Evolutionary conservation across 2,797 vertebrate genomes (phyloP), one percentile per base, ranked within the genome.

Genomic region (Aselliscus stoliczkanus): DNA sequence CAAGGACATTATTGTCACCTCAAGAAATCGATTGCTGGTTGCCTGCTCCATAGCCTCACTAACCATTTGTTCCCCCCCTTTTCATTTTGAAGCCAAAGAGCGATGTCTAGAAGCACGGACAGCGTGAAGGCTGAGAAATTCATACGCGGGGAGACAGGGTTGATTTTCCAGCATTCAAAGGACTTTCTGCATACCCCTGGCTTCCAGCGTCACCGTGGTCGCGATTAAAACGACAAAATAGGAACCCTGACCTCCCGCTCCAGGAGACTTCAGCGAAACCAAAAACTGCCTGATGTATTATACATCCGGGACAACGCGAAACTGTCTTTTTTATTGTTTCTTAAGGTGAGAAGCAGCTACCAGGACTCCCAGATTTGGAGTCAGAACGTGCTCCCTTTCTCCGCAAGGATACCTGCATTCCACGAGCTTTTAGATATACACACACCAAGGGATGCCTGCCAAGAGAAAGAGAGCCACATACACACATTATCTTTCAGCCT

Each of bases 181-280:
- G 64, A 17, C 10, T 65, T 94, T 90, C 54, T 69, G 20, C 65
- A 84, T 25, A 15, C 14, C 44, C 42, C 44, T 1, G 29, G 12
- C 11, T 44, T 34, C 39, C 69, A 21, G 62, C 23, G n/a, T 90
- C 82, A 67, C 72, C 1, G 4, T 18, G 50, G 39, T 73, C 5
- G 0, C 31, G 34, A 79, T 90, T 31, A 73, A 95, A 69, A 77
- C 20, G 67, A 77, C 90, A 39, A 90, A 77, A 52, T n/a, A 82
- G 29, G 44, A 80, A 77, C 50, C 29, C 67, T 52, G 31, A 73
- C 60, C 21, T 60, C 27, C 37, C 23, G 7, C 75, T 72, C 47
- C 72, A 29, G 29, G 75, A 88, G 79, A 94, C 83, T 64, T 79
- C 64, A 62, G 65, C 52, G 93, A 91, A 93, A 75, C 77, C 92